Evolutionary conservation across 2,888 invertebrate species (phyloP).

Genomic region (Agriopis marginaria): DNA sequence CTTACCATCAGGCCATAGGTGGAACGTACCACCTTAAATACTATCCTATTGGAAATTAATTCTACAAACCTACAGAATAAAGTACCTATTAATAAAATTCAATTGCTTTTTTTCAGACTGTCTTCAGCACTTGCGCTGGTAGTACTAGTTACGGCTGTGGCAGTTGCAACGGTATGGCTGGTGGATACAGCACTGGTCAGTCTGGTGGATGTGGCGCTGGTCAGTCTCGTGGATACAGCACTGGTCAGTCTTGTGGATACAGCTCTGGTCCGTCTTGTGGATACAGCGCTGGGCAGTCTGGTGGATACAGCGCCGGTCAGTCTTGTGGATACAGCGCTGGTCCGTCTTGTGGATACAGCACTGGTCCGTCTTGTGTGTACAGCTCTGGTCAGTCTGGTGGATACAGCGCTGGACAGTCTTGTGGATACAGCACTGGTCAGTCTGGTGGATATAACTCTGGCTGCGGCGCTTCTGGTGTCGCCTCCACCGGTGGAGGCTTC

Average conservation of each 20-base stretch:
- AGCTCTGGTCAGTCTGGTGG: slow-evolving; percentile 45
- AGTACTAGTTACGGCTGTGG: slow-evolving; percentile 13
- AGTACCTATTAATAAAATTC: neutral
- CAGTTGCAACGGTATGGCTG: slow-evolving; percentile 34
- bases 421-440: slow-evolving; percentile 28
- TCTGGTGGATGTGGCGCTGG: slow-evolving; percentile 8
- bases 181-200: slow-evolving; percentile 41
- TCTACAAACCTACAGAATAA: neutral
- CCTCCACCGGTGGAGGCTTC: slow-evolving; percentile 53
- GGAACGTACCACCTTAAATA: too few species aligned
- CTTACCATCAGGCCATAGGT: too few species aligned
- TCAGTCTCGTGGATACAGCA: neutral
- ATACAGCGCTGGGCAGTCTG: slow-evolving; percentile 37
- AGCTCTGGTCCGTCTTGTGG: slow-evolving; percentile 9
- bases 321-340: slow-evolving; percentile 6
- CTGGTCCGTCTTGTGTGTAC: slow-evolving; percentile 46
- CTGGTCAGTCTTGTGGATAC: slow-evolving; percentile 6
- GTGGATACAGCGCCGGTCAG: slow-evolving; percentile 40
- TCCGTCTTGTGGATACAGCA: neutral
- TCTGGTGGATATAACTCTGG: slow-evolving; percentile 36
- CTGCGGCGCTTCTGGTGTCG: slow-evolving; percentile 36
- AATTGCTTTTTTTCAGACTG: slow-evolving; percentile 16
- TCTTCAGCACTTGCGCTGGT: slow-evolving; percentile 17
- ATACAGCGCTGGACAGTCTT: slow-evolving; percentile 42
- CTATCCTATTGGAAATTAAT: too few species aligned